These are phyloP conservation scores for Pteronotus mesoamericanus DNA, from an alignment of 2,797 vertebrate species.

Conservation along the genomic window DNA sequence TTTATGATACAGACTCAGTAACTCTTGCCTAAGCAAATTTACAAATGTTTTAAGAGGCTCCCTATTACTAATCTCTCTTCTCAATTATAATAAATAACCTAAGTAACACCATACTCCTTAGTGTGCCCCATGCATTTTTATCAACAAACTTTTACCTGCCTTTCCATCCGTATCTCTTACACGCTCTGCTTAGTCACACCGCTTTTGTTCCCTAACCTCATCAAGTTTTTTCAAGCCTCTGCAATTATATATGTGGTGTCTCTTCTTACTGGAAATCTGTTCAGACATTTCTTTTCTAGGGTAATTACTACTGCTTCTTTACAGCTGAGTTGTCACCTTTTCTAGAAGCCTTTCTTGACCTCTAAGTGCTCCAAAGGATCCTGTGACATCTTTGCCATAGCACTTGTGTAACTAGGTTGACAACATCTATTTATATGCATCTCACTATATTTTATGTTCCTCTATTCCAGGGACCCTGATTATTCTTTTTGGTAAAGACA, in stretches of 20 bases:
- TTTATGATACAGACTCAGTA: neutral
- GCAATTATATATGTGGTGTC: neutral
- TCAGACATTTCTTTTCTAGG: neutral
- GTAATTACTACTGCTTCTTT: neutral
- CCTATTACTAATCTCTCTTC: neutral
- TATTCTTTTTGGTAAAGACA: neutral
- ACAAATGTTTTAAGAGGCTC: neutral
- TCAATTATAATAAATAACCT: neutral
- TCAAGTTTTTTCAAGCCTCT: neutral
- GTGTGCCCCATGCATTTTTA: accelerated
- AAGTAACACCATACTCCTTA: neutral
- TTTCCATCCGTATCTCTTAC: neutral
- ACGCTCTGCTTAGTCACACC: neutral
- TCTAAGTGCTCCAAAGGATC: neutral
- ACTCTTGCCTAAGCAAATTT: neutral
- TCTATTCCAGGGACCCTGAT: neutral
- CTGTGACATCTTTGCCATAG: neutral
- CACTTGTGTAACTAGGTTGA: neutral
- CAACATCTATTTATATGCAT: neutral
- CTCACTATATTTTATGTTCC: neutral
- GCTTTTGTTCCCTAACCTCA: neutral
- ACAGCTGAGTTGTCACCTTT: neutral
- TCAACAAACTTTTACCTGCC: neutral
- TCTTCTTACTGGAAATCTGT: neutral
- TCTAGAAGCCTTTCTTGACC: neutral